Percentiles rank a stretch among this genome's conserved stretches.
Conservation (phyloP, 2,113 vertebrate genomes). For the Gadus macrocephalus region DNA sequence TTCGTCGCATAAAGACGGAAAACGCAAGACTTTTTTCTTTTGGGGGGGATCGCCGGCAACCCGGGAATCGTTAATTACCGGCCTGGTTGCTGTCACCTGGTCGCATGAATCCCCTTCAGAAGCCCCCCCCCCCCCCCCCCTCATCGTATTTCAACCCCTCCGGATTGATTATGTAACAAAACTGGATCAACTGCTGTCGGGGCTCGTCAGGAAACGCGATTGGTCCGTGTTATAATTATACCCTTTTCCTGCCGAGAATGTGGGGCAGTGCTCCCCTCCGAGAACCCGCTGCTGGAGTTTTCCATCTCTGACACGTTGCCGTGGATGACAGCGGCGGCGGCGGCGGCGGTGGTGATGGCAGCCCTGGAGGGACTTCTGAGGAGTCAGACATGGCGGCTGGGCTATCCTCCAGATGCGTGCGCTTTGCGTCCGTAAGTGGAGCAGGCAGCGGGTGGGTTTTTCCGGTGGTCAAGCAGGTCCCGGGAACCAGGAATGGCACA, state of each 20-base stretch:
- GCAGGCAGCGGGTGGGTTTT: too few species aligned
- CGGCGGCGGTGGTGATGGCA: too few species aligned
- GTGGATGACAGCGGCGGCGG: too few species aligned
- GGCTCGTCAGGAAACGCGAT: constrained; percentile 59
- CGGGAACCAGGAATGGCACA: too few species aligned
- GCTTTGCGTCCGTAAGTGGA: too few species aligned
- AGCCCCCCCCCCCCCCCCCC: too few species aligned
- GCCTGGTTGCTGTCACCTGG: constrained; percentile 51
- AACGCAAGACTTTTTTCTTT: constrained; percentile 5
- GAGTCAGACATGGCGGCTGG: too few species aligned
- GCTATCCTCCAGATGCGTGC: too few species aligned
- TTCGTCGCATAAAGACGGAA: not conserved
- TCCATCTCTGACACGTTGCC: not conserved
- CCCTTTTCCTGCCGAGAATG: constrained; percentile 51
- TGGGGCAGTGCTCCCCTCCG: constrained; percentile 46
- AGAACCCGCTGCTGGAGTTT: not conserved
- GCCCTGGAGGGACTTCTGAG: too few species aligned
- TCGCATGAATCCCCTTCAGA: constrained; percentile 53
- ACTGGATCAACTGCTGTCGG: constrained; percentile 47
- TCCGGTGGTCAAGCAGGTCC: too few species aligned
- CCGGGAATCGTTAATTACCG: constrained; percentile 41
- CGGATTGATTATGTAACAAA: constrained; percentile 64
- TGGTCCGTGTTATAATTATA: constrained; percentile 62
- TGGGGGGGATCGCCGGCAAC: not conserved
- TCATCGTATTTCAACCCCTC: too few species aligned